Base-by-base conservation (phyloP, 2,888 invertebrate species). In the Odontocolon sp. region DNA sequence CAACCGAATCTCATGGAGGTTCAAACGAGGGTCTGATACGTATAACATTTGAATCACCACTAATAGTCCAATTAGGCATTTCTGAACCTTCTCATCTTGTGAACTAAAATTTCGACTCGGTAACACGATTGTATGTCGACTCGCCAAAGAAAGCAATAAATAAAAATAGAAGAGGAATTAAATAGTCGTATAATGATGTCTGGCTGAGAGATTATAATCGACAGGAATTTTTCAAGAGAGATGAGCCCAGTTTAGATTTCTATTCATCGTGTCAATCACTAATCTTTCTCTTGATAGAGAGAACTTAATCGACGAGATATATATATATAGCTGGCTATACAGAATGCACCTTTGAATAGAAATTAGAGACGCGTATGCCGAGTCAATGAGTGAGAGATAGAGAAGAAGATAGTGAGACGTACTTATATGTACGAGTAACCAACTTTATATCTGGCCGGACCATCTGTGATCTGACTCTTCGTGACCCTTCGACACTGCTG, bases 201-300 rank as follows among this genome's bases (percentile, higher is more conserved):
- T 33, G 3, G 3, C 16, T 36, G 52, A 3, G 26, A 69, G 40
- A 63, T 69, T 50, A 63, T 31, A 68, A 74, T 74, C 63, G 63
- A 16, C 26, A 11, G 36, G 36, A 36, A 28, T n/a, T n/a, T 9
- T 36, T 36, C 36, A 36, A 9, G 3, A 8, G 36, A 36, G 36
- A 9, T n/a, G 18, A 56, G 33, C 31, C 18, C 6, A 16, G 6
- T 36, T 56, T 21, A 18, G 33, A 16, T 6, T 36, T 45, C 38
- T 33, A 76, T 66, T 76, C 70, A 66, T 45, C 23, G 70, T 59
- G 70, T 76, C 76, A 70, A 76, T 76, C 66, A 69, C 57, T 69
- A 57, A 75, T 56, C 56, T 66, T 28, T 33, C 45, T 56, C 23
- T 52, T 52, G 64, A 38, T 50, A 33, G 42, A 69, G 63, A 76